Evolutionary conservation across 2,113 vertebrate genomes (phyloP).

Genomic region (Cynopterus brachyotis): DNA sequence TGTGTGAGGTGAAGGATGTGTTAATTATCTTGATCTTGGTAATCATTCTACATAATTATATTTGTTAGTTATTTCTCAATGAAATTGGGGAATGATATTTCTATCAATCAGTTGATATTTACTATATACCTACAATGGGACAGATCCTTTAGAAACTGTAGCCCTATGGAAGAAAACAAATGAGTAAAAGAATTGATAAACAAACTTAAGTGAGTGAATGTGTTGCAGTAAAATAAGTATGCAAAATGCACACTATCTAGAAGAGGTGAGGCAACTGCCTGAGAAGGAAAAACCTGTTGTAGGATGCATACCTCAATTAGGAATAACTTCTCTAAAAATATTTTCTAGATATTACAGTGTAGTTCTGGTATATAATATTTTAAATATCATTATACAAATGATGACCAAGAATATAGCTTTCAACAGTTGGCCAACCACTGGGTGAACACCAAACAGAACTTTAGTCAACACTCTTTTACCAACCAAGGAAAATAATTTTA

Average conservation of each 20-base stretch:
- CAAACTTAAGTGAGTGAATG: not conserved
- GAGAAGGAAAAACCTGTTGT: not conserved
- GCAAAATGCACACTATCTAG: not conserved
- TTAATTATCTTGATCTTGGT: not conserved
- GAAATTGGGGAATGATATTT: not conserved
- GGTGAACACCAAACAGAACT: constrained; percentile 11
- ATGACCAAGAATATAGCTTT: not conserved
- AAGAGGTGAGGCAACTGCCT: not conserved
- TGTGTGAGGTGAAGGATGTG: not conserved
- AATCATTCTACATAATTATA: not conserved
- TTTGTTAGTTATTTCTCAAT: not conserved
- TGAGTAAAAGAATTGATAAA: not conserved
- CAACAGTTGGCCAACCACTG: not conserved
- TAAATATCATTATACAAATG: not conserved
- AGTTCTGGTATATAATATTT: not conserved
- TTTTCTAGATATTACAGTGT: not conserved
- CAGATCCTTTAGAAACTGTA: constrained; percentile 24
- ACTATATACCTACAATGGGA: not conserved
- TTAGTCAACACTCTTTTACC: constrained; percentile 11
- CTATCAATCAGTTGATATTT: not conserved
- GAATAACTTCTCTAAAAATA: not conserved
- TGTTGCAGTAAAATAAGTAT: not conserved
- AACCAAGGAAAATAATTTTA: constrained; percentile 31
- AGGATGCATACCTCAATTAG: not conserved
- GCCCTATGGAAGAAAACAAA: not conserved